Conservation (phyloP, 2,888 invertebrate genomes). For the Melanchra persicariae region DNA sequence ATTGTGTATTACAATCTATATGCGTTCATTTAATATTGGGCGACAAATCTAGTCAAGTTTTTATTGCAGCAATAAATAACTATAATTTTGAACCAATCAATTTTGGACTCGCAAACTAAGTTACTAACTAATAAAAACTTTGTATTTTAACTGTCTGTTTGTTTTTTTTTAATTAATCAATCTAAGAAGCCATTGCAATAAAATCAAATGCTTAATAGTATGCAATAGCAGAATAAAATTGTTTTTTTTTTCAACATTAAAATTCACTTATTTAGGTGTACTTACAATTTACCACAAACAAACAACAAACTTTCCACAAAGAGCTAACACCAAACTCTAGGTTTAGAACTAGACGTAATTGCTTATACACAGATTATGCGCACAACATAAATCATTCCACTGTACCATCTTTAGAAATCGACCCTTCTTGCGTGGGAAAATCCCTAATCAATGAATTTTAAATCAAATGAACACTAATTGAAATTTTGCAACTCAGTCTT, state of each 20-base stretch:
- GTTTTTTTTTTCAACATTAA: slow-evolving; percentile 10
- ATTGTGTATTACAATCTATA: slow-evolving; percentile 54
- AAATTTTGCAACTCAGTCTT: slow-evolving; percentile 30
- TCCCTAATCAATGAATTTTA: slow-evolving; percentile 8
- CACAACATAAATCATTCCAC: slow-evolving; percentile 18
- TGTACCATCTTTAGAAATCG: slow-evolving; percentile 16
- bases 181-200: slow-evolving; percentile 9
- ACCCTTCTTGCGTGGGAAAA: slow-evolving; percentile 32
- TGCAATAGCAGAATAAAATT: background rate
- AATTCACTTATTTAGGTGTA: background rate
- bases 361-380: background rate
- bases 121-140: slow-evolving; percentile 8
- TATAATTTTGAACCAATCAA: slow-evolving; percentile 46
- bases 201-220: background rate
- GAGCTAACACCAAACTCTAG: background rate
- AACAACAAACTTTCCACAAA: too few relatives aligned
- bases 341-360: background rate
- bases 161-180: slow-evolving; percentile 19
- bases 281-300: too few relatives aligned
- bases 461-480: slow-evolving; percentile 42
- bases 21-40: slow-evolving; percentile 31
- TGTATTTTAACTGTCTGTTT: slow-evolving; percentile 27
- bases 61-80: slow-evolving; percentile 36
- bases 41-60: slow-evolving; percentile 51
- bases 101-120: slow-evolving; percentile 20